Conservation (phyloP, 1,140 invertebrate species). For the Brachionus calyciflorus region DNA sequence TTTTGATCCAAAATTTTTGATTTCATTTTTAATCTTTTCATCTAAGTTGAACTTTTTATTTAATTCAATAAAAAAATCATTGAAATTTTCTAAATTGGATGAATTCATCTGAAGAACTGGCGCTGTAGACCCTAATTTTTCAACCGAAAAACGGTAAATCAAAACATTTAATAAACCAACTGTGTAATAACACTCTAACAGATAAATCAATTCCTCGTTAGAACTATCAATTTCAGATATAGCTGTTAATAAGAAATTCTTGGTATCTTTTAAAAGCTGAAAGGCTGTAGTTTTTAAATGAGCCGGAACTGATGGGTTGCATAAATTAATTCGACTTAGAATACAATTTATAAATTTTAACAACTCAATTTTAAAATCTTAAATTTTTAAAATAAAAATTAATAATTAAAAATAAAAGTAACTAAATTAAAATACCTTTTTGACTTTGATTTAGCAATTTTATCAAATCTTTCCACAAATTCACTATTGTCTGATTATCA, state of each 20-base stretch:
- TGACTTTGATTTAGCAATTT: neutral
- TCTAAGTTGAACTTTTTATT: neutral
- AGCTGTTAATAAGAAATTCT: neutral
- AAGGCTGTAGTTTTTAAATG: neutral
- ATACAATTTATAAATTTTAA: constrained; percentile 39
- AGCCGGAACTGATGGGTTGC: neutral
- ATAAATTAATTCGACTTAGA: neutral
- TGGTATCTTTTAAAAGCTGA: neutral
- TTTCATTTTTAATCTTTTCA: neutral
- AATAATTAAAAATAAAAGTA: neutral
- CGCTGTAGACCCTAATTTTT: neutral
- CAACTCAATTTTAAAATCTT: neutral
- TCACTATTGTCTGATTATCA: constrained; percentile 4
- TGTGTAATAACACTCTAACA: constrained; percentile 12
- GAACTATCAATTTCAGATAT: too few species aligned
- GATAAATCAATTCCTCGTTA: too few species aligned
- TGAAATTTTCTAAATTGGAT: neutral
- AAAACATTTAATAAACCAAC: constrained; percentile 1
- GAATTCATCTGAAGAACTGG: neutral
- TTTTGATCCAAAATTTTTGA: neutral
- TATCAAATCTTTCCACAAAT: neutral
- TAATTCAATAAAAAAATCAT: neutral
- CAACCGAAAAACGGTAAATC: neutral
- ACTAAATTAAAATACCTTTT: neutral
- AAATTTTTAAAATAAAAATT: neutral